Base-by-base conservation (phyloP, 2,888 invertebrate species). In the Agriopis marginaria region DNA sequence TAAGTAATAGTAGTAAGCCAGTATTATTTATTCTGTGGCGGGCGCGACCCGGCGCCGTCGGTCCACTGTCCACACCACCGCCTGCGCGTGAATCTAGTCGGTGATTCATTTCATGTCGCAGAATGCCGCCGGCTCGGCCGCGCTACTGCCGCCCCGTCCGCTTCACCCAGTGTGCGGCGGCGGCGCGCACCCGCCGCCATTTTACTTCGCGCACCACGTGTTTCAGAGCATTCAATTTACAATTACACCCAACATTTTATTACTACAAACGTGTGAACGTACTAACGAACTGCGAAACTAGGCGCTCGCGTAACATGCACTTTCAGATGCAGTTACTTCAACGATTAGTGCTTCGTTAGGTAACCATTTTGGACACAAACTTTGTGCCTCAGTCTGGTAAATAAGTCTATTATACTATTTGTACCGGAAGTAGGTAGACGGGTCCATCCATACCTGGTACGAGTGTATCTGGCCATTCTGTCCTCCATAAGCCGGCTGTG, bases 141-240 rank as follows among this genome's bases (percentile, higher is more conserved):
- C 66, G 39, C 58, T 55, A 45, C 67, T 58, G 39, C 58, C 59
- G 50, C 67, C 56, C 69, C 65, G 44, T 45, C 51, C 50, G 62
- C 40, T 40, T 56, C 56, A 44, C 17, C 44, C 60, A 39, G 23
- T 32, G 32, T 45, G 32, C 56, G 44, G 40, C 55, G 66, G 66
- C 59, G 0, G 32, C 32, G 3, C 32, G 55, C 50, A 32, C 32
- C 77, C 82, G 91, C 89, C 92, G 92, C 92, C 93, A 92, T 93
- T 88, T 93, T 93, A 86, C 86, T 88, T 89, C 82, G 87, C 83
- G 76, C 84, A 91, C 90, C 93, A 93, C 92, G 92, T 92, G 92
- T 87, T 90, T 80, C 71, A 42, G 78, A 85, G 85, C 85, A 87
- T 81, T 75, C 65, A 79, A 83, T 81, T 76, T 72, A 71, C 70